These are phyloP conservation scores for Montifringilla adamsi DNA, from an alignment of 2,113 vertebrate species.

Conservation along the genomic window DNA sequence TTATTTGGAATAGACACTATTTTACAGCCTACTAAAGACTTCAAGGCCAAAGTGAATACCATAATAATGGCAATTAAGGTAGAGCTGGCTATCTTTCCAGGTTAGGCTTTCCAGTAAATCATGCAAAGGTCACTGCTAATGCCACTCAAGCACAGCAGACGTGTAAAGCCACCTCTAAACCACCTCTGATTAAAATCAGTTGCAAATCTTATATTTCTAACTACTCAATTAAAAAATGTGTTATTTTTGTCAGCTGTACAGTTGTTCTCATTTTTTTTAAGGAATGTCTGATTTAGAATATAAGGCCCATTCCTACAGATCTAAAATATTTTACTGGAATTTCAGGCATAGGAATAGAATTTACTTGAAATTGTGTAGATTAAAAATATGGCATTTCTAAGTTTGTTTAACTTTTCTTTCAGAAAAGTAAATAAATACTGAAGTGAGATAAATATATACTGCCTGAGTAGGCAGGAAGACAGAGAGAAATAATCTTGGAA, in stretches of 20 bases:
- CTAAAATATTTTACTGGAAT: background rate
- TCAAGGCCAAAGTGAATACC: conserved; percentile 26
- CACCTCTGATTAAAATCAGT: background rate
- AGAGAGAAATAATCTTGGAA: background rate
- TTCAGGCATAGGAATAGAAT: background rate
- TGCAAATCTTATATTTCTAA: background rate
- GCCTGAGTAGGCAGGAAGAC: background rate
- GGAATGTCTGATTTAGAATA: background rate
- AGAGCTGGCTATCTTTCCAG: conserved; percentile 1
- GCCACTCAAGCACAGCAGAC: conserved; percentile 24
- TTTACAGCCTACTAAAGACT: conserved; percentile 12
- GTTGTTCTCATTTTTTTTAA: background rate
- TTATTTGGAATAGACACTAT: background rate
- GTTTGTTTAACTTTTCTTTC: background rate
- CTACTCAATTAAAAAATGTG: background rate
- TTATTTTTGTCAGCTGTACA: background rate
- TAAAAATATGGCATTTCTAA: background rate
- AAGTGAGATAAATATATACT: background rate
- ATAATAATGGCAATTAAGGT: conserved; percentile 43
- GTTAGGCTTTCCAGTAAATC: conserved; percentile 5
- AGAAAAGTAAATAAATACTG: background rate
- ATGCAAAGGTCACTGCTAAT: conserved; percentile 13
- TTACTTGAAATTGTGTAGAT: background rate
- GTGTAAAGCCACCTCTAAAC: conserved; percentile 5
- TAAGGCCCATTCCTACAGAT: background rate